Conservation (phyloP, 2,113 vertebrate species). For the Pachycephala philippinensis region DNA sequence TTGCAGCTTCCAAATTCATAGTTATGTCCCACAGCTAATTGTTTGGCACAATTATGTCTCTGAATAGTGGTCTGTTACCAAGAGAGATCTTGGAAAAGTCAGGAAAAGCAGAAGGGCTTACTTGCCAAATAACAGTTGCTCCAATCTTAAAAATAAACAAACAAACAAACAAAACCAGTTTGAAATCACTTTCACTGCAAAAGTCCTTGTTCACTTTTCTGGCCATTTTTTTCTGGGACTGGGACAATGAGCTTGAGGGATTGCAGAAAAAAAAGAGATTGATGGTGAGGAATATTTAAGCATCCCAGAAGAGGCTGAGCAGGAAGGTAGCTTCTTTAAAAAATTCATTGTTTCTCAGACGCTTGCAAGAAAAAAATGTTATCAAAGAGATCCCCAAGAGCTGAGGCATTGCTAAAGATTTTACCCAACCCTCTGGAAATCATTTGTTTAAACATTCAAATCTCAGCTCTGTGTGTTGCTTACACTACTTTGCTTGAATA, state of each 20-base stretch:
- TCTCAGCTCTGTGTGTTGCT: neutral
- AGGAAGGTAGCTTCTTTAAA: neutral
- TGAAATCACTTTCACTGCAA: neutral
- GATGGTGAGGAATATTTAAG: neutral
- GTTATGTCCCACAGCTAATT: neutral
- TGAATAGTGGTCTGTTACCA: neutral
- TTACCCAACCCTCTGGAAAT: neutral
- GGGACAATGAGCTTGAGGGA: neutral
- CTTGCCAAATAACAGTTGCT: neutral
- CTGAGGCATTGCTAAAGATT: neutral
- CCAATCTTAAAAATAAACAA: neutral
- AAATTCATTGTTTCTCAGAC: neutral
- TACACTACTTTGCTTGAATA: neutral
- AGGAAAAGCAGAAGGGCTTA: neutral
- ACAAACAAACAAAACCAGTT: neutral
- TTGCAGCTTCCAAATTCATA: neutral
- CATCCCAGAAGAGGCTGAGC: neutral
- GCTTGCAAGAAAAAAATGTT: neutral
- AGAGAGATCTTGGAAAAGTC: neutral
- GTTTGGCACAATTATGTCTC: neutral
- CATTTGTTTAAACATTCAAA: neutral
- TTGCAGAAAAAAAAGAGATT: neutral
- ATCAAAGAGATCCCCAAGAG: neutral
- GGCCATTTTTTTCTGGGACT: neutral
- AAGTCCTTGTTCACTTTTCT: neutral